Evolutionary conservation across 2,888 invertebrate genomes (phyloP), one percentile per base, ranked within the genome.

Genomic region (Cyaniris semiargus): DNA sequence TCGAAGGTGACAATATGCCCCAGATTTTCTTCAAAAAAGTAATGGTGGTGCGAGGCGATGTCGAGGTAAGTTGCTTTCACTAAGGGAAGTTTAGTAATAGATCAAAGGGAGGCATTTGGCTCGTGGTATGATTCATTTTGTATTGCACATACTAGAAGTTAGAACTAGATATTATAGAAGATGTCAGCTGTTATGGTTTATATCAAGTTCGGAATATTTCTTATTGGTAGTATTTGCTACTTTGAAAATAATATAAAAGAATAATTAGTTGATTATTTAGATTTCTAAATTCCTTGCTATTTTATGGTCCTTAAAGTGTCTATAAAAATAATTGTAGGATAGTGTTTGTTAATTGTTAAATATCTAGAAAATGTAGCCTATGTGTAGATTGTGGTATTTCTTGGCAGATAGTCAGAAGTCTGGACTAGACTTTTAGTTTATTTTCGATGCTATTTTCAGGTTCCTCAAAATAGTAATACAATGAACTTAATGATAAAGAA

Each of bases 21-120:
- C 93, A 93, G 90, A 90, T 94, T 89, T 94, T 93, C 90, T 94
- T 94, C 84, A 93, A 93, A 93, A 94, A 93, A 89, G 93, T 94
- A 80, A 93, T 94, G 93, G 90, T 93, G 84, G 88, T 94, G 83
- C 88, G 91, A 81, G 88, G 87, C 80, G 83, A 89, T 83, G 89
- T 87, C 90, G 93, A 94, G 93, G 93, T 94, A 83, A 93, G 91
- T 86, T 76, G 90, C 93, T 94, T 94, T 93, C 92, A 91, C 93
- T 93, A 23, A 34, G 56, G 71, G 56, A 76, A 76, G 53, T 76
- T 71, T 70, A 38, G 71, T 34, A 71, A 71, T 38, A 31, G 34
- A 76, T 76, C 53, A 53, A 58, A 58, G 21, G 38, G 70, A 70
- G 53, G 31, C 21, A 53, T 66, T 66, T 66, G 27, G 27, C 15